phyloP scores from a whole-genome alignment of 2,888 invertebrate genomes.

The Platypus cylindrus region DNA sequence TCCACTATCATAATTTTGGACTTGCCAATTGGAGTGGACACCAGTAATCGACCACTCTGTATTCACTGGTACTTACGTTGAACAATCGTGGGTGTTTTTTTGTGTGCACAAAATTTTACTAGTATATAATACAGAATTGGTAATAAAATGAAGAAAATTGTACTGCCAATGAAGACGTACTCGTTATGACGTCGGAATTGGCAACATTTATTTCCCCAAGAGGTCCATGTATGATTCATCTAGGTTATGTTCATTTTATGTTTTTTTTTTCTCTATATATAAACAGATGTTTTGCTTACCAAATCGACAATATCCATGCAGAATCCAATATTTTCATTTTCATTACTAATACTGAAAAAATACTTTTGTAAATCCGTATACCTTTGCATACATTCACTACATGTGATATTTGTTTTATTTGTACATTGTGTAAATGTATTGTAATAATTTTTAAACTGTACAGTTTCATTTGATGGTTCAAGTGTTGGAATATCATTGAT shows the following conservation, averaged over 20 bases:
- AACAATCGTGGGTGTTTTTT: constrained; percentile 27
- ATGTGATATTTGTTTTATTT: constrained; percentile 31
- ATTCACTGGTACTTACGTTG: constrained; percentile 27
- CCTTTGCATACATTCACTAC: constrained; percentile 40
- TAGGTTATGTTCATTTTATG: constrained; percentile 20
- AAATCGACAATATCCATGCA: constrained; percentile 58
- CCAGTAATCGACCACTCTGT: no score
- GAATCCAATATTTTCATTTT: constrained; percentile 44
- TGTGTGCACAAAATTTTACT: constrained; percentile 36
- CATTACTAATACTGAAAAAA: constrained; percentile 44
- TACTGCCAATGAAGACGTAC: constrained; percentile 42
- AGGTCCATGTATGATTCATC: constrained; percentile 52
- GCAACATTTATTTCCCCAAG: constrained; percentile 52
- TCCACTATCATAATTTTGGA: background rate
- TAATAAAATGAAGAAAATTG: constrained; percentile 38
- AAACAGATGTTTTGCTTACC: no score
- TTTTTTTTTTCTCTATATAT: constrained; percentile 3
- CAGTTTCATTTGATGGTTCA: constrained; percentile 38
- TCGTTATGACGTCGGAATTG: constrained; percentile 43
- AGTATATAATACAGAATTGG: constrained; percentile 46
- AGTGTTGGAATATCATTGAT: constrained; percentile 32
- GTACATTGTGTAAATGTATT: constrained; percentile 39
- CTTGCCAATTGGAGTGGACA: background rate
- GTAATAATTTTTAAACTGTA: constrained; percentile 37
- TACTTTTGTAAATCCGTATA: constrained; percentile 44